Evolutionary conservation across 2,797 vertebrate genomes (phyloP).

Genomic region (Sebastes kiyomatsui): DNA sequence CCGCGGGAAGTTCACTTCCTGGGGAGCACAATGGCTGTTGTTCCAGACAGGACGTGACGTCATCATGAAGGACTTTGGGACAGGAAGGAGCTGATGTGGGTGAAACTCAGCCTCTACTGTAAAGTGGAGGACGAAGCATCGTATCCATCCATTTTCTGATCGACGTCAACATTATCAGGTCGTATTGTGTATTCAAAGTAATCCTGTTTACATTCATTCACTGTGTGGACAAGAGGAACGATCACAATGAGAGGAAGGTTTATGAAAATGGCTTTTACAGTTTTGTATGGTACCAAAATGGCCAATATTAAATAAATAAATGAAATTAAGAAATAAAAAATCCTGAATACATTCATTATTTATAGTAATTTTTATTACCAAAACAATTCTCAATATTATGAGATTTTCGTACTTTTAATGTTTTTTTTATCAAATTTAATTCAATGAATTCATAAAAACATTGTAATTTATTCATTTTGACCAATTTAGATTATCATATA

Average conservation of each 20-base stretch:
- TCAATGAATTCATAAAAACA: too few species aligned
- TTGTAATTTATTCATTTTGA: neutral
- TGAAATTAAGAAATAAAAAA: neutral
- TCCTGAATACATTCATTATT: neutral
- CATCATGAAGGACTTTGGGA: constrained; percentile 32
- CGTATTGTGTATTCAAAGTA: neutral
- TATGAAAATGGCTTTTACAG: neutral
- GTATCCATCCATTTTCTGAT: constrained; percentile 5
- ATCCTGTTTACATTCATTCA: constrained; percentile 21
- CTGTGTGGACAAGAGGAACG: constrained; percentile 7
- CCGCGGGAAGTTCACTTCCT: constrained; percentile 54
- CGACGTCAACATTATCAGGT: neutral
- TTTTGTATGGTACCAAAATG: neutral
- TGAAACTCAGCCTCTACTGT: neutral
- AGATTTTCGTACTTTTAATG: neutral
- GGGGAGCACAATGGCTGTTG: constrained; percentile 63
- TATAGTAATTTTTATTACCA: neutral
- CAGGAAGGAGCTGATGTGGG: constrained; percentile 34
- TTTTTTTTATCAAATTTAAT: neutral
- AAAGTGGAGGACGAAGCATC: neutral
- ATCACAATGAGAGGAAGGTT: neutral
- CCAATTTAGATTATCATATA: neutral
- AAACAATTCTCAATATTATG: neutral
- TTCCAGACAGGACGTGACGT: constrained; percentile 70
- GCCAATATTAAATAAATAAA: neutral